Evolutionary conservation across 2,113 vertebrate species (phyloP).

Genomic region (Pterocles gutturalis): DNA sequence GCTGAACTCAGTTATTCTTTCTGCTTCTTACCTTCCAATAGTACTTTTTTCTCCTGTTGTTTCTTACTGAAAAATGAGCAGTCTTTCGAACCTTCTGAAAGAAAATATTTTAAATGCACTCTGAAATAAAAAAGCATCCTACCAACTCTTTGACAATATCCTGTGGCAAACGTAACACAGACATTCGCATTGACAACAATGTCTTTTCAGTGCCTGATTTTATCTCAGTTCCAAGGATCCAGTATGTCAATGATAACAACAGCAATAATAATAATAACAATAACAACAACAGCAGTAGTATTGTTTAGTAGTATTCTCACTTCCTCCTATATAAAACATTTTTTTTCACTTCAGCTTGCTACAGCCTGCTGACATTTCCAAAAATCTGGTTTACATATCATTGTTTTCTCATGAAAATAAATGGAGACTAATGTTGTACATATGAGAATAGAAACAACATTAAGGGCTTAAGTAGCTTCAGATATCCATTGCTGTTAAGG

Average conservation of each 20-base stretch:
- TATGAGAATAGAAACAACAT: background rate
- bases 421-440: background rate
- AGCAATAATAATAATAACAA: background rate
- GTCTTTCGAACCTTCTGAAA: background rate
- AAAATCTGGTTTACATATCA: background rate
- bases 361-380: background rate
- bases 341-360: background rate
- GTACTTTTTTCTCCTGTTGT: rapidly evolving
- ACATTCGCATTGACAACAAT: background rate
- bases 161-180: background rate
- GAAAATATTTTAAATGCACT: background rate
- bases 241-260: background rate
- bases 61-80: background rate
- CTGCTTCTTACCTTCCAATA: background rate
- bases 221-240: background rate
- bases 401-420: background rate
- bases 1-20: background rate
- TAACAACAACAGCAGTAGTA: background rate
- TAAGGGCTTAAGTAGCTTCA: background rate
- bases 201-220: background rate
- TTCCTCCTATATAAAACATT: background rate
- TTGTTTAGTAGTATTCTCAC: background rate
- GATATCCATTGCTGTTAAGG: background rate
- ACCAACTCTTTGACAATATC: background rate
- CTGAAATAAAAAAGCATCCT: background rate